Evolutionary conservation across 2,888 invertebrate species (phyloP).

Genomic region (Macrophya alboannulata): DNA sequence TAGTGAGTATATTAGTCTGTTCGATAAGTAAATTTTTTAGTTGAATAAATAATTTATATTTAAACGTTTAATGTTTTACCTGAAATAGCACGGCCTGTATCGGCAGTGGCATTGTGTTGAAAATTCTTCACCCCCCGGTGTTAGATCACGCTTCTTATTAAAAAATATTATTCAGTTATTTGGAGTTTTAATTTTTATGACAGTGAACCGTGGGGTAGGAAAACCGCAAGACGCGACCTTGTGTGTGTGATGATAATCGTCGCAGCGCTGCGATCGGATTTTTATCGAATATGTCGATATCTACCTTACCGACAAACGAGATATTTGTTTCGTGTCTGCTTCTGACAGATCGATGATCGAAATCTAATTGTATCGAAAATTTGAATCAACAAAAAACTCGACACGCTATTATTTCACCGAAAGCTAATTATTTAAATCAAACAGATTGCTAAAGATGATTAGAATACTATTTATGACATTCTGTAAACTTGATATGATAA

Average conservation of each 20-base stretch:
- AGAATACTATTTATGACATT: not conserved
- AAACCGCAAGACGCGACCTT: slow-evolving; percentile 24
- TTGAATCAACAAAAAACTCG: not conserved
- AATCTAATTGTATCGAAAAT: not conserved
- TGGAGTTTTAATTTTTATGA: slow-evolving; percentile 34
- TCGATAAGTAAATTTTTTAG: not conserved
- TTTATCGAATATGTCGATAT: not conserved
- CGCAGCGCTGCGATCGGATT: not conserved
- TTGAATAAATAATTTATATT: not conserved
- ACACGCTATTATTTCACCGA: not conserved
- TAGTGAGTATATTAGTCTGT: not conserved
- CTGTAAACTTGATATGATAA: not conserved
- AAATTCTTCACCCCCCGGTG: slow-evolving; percentile 27
- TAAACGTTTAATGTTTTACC: not conserved
- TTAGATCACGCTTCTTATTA: slow-evolving; percentile 24
- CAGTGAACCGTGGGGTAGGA: slow-evolving; percentile 18
- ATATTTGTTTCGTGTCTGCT: not conserved
- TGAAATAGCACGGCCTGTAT: slow-evolving; percentile 50
- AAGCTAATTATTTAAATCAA: not conserved
- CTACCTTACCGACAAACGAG: not conserved
- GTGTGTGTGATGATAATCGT: not conserved
- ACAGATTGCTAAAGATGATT: not conserved
- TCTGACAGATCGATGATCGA: not conserved
- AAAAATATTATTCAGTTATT: slow-evolving; percentile 29
- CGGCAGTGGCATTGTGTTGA: slow-evolving; percentile 52